phyloP scores from a whole-genome alignment of 2,888 invertebrate species.

The Poecilobothrus nobilitatus region DNA sequence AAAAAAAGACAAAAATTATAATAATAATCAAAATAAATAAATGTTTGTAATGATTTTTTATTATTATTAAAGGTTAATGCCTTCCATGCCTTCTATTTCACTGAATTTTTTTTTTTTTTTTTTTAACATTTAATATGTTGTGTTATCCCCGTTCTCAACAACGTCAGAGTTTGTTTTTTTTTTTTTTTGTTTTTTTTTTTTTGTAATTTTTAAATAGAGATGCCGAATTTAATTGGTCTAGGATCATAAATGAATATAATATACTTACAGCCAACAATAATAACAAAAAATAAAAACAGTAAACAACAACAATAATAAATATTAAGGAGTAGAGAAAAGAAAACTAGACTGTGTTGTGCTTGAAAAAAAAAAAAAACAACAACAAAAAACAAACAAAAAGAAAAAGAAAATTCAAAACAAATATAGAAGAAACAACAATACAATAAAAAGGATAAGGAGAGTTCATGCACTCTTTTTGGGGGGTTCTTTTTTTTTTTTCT shows the following conservation, averaged over 20 bases:
- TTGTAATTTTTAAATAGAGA: neutral
- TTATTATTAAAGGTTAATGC: neutral
- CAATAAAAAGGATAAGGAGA: constrained; percentile 22
- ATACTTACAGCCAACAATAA: neutral
- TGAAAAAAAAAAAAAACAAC: too few species aligned
- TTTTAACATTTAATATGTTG: neutral
- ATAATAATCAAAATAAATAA: too few species aligned
- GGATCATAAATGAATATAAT: neutral
- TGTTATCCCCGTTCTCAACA: too few species aligned
- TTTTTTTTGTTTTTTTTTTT: neutral
- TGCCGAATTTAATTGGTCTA: constrained; percentile 3
- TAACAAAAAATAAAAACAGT: neutral
- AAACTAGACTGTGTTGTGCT: too few species aligned
- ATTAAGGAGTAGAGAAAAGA: neutral
- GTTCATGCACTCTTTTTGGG: constrained; percentile 22
- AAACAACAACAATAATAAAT: neutral
- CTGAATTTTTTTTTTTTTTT: neutral
- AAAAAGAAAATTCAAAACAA: constrained; percentile 24
- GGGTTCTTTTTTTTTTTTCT: constrained; percentile 17
- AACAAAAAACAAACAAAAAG: constrained; percentile 15
- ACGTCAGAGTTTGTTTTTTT: too few species aligned
- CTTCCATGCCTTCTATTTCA: neutral
- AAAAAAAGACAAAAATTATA: too few species aligned
- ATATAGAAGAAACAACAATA: too few species aligned
- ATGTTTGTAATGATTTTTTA: too few species aligned